Conservation (phyloP, 2,797 vertebrate genomes). For the Sternarchorhynchus goeldii region DNA sequence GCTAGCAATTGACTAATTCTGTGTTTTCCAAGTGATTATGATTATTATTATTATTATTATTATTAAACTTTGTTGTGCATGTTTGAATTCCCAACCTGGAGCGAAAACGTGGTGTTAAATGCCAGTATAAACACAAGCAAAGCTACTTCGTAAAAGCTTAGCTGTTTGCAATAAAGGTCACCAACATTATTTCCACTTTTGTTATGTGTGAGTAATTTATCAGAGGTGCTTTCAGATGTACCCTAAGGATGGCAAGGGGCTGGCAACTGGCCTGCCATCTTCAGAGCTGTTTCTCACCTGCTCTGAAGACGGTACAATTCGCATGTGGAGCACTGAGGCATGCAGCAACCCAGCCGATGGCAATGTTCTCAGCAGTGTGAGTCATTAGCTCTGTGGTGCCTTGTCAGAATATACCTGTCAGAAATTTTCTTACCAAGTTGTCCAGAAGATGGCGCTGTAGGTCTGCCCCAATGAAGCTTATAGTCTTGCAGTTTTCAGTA, state of each 20-base stretch:
- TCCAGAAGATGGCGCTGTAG: slow-evolving; percentile 27
- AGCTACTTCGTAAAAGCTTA: no score
- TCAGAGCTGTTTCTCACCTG: slow-evolving; percentile 88
- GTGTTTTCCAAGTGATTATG: no score
- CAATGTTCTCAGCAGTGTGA: slow-evolving; percentile 88
- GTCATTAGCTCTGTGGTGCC: slow-evolving; percentile 49
- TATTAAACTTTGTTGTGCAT: no score
- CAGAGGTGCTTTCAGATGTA: slow-evolving; percentile 77
- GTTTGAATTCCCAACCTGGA: no score
- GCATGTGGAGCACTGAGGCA: slow-evolving; percentile 84
- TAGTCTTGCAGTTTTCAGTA: neutral
- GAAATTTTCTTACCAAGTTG: neutral
- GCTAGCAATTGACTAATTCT: no score
- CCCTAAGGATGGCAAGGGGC: slow-evolving; percentile 80
- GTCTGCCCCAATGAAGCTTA: neutral
- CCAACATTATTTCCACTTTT: neutral
- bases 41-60: no score
- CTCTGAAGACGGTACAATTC: slow-evolving; percentile 90
- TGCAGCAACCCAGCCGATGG: slow-evolving; percentile 69
- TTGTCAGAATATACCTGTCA: neutral
- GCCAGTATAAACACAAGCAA: no score
- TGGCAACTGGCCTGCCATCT: slow-evolving; percentile 71
- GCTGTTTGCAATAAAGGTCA: no score
- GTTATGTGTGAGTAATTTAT: neutral
- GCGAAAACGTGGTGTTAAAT: no score